phyloP scores from a whole-genome alignment of 2,113 vertebrate genomes.

The Epinephelus fuscoguttatus region DNA sequence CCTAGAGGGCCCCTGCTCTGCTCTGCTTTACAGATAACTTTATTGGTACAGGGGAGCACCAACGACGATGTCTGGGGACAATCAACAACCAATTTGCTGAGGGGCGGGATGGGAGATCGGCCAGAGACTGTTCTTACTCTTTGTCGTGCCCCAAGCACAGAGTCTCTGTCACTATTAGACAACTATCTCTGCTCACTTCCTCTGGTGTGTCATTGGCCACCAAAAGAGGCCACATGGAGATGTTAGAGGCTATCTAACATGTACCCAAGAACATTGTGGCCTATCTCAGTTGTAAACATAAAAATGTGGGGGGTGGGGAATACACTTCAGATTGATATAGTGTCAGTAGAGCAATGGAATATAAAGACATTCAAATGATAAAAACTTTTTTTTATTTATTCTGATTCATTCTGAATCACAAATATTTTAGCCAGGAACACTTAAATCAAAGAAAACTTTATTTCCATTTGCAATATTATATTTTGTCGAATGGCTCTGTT shows the following conservation, averaged over 20 bases:
- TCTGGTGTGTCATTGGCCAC: slow-evolving; percentile 34
- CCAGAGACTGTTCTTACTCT: slow-evolving; percentile 59
- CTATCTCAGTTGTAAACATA: neutral
- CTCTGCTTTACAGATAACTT: slow-evolving; percentile 22
- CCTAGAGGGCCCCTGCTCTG: slow-evolving; percentile 57
- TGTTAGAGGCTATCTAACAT: slow-evolving; percentile 5
- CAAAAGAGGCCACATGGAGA: slow-evolving; percentile 29
- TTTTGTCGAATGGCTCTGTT: too few relatives aligned
- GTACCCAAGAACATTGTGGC: neutral
- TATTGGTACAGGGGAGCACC: slow-evolving; percentile 68
- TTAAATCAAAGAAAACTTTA: too few relatives aligned
- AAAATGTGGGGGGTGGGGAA: neutral
- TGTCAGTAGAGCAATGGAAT: too few relatives aligned
- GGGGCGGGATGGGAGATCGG: slow-evolving; percentile 50
- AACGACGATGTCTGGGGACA: slow-evolving; percentile 72
- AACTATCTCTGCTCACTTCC: slow-evolving; percentile 34
- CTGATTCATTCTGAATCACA: too few relatives aligned
- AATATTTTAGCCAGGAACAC: too few relatives aligned
- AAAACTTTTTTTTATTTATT: too few relatives aligned
- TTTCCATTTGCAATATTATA: too few relatives aligned
- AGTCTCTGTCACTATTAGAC: slow-evolving; percentile 46
- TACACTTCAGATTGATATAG: neutral
- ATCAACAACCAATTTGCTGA: slow-evolving; percentile 77
- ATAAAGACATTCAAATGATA: too few relatives aligned
- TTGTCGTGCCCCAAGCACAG: slow-evolving; percentile 27